Evolutionary conservation across 2,113 vertebrate genomes (phyloP).

Genomic region (Serilophus lunatus): DNA sequence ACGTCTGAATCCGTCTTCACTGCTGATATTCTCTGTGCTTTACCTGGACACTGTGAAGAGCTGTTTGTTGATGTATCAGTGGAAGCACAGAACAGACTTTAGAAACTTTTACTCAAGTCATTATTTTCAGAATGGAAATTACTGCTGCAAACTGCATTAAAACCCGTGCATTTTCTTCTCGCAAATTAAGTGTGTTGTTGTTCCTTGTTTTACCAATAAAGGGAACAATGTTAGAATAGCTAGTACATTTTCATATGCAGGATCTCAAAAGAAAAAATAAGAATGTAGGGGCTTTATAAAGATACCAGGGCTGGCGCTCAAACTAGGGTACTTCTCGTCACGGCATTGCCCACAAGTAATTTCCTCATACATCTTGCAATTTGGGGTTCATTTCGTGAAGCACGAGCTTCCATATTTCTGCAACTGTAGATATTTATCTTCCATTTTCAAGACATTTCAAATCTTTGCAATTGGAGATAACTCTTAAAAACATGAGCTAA

Average conservation of each 20-base stretch:
- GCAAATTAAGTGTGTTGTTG: neutral
- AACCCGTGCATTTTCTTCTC: neutral
- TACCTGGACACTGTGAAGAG: rapidly evolving
- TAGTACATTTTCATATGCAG: neutral
- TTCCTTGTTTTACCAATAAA: neutral
- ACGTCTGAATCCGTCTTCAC: neutral
- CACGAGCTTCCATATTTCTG: neutral
- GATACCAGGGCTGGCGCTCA: neutral
- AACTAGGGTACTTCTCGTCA: neutral
- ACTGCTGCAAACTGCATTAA: neutral
- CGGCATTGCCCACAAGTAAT: neutral
- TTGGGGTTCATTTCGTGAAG: neutral
- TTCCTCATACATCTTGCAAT: neutral
- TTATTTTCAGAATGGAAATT: neutral
- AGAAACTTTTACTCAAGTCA: neutral
- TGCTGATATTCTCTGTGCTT: neutral
- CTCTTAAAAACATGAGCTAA: neutral
- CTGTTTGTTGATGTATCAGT: neutral
- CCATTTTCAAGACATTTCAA: neutral
- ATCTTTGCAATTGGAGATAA: neutral
- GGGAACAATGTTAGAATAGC: neutral
- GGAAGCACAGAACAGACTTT: neutral
- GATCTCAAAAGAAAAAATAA: neutral
- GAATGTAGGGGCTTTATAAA: neutral
- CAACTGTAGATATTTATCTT: neutral